Conservation (phyloP, 2,113 vertebrate species). For the Takifugu flavidus region DNA sequence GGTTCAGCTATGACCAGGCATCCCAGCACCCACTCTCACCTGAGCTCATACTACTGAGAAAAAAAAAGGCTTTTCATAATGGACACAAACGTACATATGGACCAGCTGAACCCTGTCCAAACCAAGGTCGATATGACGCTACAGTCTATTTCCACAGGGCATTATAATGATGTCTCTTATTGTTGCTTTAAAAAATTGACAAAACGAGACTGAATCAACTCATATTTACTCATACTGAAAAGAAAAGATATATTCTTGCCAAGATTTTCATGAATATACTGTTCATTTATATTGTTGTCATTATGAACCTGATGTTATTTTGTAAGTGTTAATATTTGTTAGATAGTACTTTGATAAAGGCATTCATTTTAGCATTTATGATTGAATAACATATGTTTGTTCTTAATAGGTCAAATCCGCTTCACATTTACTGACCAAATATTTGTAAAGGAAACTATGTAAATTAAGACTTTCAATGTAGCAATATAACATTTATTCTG, state of each 20-base stretch:
- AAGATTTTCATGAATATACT: slow-evolving; percentile 30
- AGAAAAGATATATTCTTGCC: slow-evolving; percentile 13
- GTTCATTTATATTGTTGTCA: slow-evolving; percentile 40
- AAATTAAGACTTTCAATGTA: slow-evolving; percentile 64
- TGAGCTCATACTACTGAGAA: slow-evolving; percentile 77
- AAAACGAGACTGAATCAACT: slow-evolving; percentile 9
- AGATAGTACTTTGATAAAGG: slow-evolving; percentile 38
- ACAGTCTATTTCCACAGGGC: slow-evolving; percentile 24
- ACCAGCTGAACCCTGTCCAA: slow-evolving; percentile 41
- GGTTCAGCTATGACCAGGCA: slow-evolving; percentile 70
- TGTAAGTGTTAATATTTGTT: slow-evolving; percentile 44
- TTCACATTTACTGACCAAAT: slow-evolving; percentile 45
- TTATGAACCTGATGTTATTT: slow-evolving; percentile 44
- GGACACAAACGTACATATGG: slow-evolving; percentile 2
- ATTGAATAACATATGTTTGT: slow-evolving; percentile 18
- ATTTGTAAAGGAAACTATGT: slow-evolving; percentile 69
- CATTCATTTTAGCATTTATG: not conserved
- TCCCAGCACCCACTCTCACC: slow-evolving; percentile 68
- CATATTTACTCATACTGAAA: not conserved
- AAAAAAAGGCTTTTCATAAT: not conserved
- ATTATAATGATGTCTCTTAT: slow-evolving; percentile 25
- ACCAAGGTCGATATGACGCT: slow-evolving; percentile 38
- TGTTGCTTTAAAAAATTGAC: slow-evolving; percentile 15
- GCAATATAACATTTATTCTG: slow-evolving; percentile 51
- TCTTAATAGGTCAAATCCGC: slow-evolving; percentile 15